Base-by-base conservation (phyloP, 2,113 vertebrate species). In the Maccullochella peelii region DNA sequence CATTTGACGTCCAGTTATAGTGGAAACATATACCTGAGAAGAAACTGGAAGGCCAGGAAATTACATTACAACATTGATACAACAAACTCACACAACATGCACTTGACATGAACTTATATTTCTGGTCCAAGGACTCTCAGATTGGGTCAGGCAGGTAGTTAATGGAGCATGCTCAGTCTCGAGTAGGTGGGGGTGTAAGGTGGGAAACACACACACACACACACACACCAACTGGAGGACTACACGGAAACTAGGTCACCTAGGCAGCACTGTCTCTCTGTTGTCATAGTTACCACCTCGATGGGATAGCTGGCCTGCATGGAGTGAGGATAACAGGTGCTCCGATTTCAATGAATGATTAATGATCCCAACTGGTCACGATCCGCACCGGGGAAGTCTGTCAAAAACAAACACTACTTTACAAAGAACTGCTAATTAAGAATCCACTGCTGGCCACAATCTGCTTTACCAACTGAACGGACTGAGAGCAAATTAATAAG, bases 241-340 rank as follows among this genome's bases (percentile, higher is more conserved):
- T 90, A 89, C 84, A 77, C n/a, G 11, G 87, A 94, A 95, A 93
- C 78, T 94, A 93, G 94, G 93, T 95, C 94, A 94, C 67, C 86
- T 75, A 89, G 83, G 85, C 88, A 90, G 89, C 71, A 54, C 88
- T 86, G 87, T 90, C 93, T 93, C 88, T 77, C 79, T 75, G 93
- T 95, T 93, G 94, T 94, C 91, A 94, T 95, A 91, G 94, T 93
- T 93, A 95, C 94, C 91, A 91, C 91, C 92, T 94, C 86, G 3
- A 80, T 83, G 83, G 91, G 91, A 89, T 92, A 76, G 84, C 89
- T 91, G 89, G 85, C 90, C 88, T 85, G 85, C 79, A 70, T 72
- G 79, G 79, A 89, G 82, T 12, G 2, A 67, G 69, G 72, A 91
- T 89, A 93, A 92, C 94, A 94, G 91, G 92, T 93, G 91, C 84